Evolutionary conservation across 2,888 invertebrate species (phyloP).

Genomic region (Habrosyne pyritoides): DNA sequence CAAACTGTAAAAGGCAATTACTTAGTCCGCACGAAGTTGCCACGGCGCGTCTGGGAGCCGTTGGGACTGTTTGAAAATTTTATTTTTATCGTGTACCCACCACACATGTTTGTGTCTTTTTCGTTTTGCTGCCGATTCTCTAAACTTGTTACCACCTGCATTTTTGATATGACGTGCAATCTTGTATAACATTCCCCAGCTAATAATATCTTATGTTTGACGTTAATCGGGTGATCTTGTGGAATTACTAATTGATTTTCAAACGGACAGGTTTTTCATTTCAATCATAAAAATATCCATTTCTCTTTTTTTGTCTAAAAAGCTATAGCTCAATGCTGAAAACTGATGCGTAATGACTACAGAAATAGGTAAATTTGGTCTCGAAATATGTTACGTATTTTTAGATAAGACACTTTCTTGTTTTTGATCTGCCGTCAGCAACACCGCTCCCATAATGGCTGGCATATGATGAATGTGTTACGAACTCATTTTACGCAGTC

Average conservation of each 20-base stretch:
- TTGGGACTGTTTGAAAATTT: slow-evolving; percentile 41
- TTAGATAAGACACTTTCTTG: background rate
- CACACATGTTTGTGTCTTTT: slow-evolving; percentile 1
- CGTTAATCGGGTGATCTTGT: too few relatives aligned
- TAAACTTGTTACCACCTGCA: background rate
- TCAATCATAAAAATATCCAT: too few relatives aligned
- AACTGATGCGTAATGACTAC: too few relatives aligned
- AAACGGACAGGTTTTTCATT: too few relatives aligned
- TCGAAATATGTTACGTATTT: background rate
- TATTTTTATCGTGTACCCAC: slow-evolving; percentile 37
- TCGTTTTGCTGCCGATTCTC: background rate
- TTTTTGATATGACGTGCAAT: background rate
- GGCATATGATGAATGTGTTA: slow-evolving; percentile 5
- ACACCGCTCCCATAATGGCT: background rate
- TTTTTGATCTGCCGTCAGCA: slow-evolving; percentile 4
- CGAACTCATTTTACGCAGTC: slow-evolving; percentile 6
- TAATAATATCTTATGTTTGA: too few relatives aligned
- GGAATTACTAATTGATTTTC: too few relatives aligned
- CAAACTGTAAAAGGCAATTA: slow-evolving; percentile 71
- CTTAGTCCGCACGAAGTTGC: slow-evolving; percentile 61
- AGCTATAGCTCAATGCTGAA: too few relatives aligned
- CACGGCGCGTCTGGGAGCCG: slow-evolving; percentile 52
- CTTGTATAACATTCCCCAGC: background rate
- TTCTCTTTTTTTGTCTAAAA: too few relatives aligned
- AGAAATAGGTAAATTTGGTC: background rate